phyloP scores from a whole-genome alignment of 2,113 vertebrate genomes.

The Rhadina sibilatrix region DNA sequence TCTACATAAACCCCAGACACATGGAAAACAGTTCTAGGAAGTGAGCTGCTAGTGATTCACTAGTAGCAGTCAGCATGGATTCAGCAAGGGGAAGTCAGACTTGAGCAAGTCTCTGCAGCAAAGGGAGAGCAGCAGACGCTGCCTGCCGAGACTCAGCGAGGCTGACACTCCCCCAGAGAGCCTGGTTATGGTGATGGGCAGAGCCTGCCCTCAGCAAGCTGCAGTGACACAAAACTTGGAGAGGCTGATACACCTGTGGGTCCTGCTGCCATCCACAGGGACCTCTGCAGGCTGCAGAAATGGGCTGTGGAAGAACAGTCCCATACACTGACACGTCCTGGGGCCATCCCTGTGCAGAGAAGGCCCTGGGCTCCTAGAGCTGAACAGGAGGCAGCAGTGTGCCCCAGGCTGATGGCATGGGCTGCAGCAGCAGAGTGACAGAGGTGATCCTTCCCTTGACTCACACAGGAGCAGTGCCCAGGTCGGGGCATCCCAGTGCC shows the following conservation, averaged over 20 bases:
- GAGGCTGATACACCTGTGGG: background rate
- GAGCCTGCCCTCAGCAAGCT: background rate
- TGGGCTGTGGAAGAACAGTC: background rate
- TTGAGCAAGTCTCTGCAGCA: background rate
- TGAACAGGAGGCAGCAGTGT: background rate
- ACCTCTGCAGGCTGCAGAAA: background rate
- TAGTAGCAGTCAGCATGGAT: background rate
- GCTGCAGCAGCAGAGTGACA: background rate
- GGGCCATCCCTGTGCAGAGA: background rate
- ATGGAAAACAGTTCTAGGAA: background rate
- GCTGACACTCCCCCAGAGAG: background rate
- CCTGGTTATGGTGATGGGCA: background rate
- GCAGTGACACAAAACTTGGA: background rate
- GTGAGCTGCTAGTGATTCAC: background rate
- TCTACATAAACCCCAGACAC: background rate
- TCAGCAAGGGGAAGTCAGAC: background rate
- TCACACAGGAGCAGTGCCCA: background rate
- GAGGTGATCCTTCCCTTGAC: background rate
- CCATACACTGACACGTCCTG: rapidly evolving
- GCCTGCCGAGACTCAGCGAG: background rate
- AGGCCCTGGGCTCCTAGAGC: background rate
- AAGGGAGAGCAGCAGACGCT: background rate
- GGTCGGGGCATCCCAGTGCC: background rate
- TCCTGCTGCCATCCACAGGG: background rate
- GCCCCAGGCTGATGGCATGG: background rate